Evolutionary conservation across 35 echinoderm and acorn worm genomes (phyloP), one percentile per base, ranked within the genome.

Genomic region (Ptychodera flava): DNA sequence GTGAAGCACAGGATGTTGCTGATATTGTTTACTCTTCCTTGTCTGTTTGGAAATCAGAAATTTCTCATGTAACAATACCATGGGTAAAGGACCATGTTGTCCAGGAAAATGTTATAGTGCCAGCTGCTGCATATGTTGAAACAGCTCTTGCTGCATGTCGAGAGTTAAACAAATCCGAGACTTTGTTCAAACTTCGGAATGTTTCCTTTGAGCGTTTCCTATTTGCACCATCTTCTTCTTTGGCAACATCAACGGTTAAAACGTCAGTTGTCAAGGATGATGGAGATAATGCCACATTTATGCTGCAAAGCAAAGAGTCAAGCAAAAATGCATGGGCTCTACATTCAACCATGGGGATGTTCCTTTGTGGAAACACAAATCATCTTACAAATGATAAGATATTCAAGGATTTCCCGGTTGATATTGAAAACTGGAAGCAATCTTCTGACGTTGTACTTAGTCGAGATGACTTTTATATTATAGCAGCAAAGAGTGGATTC

Each of bases 41-140:
- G 29, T 79, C 33, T 16, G 77, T 79, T 33, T 90, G 89, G 89
- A 78, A 78, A 79, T 35, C 82, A 35, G 80, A 35, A 0, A 30
- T 90, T 31, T 37, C 38, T 34, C 78, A 64, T 0, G 38, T 35
- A 28, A 29, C 32, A 37, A 83, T 85, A 76, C 89, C 89, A n/a
- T 90, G 89, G 89, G 32, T 90, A 0, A 77, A 84, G 22, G 89
- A 90, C 35, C 89, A 90, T 78, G 76, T 90, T 12, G 34, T 90
- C 15, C 81, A 84, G 16, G 78, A 78, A 31, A 28, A 35, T 30
- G 36, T 85, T 38, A 37, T 90, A 30, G 77, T 90, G 16, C 89
- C 89, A 29, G 89, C 89, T 52, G 82, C 89, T 77, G 89, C 81
- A 33, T 85, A 85, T 78, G 45, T 84, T 29, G 89, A 90, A 36